Percentiles rank a stretch among this genome's conserved stretches.
Evolutionary conservation across 2,888 invertebrate genomes (phyloP).

Genomic region (Catonia carolina): DNA sequence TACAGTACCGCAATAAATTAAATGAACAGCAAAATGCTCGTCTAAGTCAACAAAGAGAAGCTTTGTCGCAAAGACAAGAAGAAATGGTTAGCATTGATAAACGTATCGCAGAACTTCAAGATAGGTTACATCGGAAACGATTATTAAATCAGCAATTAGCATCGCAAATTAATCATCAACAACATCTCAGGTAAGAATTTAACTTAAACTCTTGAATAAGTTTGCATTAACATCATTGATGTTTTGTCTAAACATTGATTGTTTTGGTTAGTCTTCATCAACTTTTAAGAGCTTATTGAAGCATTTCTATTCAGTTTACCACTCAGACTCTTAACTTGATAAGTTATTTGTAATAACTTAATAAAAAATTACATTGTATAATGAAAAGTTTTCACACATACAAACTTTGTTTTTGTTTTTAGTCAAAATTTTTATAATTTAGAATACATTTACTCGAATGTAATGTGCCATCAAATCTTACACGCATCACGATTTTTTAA

Average conservation of each 20-base stretch:
- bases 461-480: too few relatives aligned
- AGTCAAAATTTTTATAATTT: too few relatives aligned
- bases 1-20: conserved; percentile 90
- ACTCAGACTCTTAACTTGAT: too few relatives aligned
- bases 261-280: background rate
- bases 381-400: too few relatives aligned
- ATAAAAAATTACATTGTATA: too few relatives aligned
- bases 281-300: too few relatives aligned
- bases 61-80: conserved; percentile 79
- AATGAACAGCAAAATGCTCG: conserved; percentile 91
- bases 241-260: background rate
- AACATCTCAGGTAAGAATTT: conserved; percentile 26
- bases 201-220: background rate
- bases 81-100: conserved; percentile 90
- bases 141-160: conserved; percentile 71
- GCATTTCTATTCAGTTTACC: too few relatives aligned
- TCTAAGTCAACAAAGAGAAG: conserved; percentile 81
- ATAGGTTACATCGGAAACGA: conserved; percentile 80
- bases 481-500: too few relatives aligned
- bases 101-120: conserved; percentile 88
- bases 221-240: background rate
- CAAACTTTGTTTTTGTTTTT: too few relatives aligned
- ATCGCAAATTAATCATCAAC: conserved; percentile 46
- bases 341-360: too few relatives aligned
- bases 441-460: too few relatives aligned